phyloP scores from a whole-genome alignment of 2,797 vertebrate genomes.

The Poeciliopsis infans region DNA sequence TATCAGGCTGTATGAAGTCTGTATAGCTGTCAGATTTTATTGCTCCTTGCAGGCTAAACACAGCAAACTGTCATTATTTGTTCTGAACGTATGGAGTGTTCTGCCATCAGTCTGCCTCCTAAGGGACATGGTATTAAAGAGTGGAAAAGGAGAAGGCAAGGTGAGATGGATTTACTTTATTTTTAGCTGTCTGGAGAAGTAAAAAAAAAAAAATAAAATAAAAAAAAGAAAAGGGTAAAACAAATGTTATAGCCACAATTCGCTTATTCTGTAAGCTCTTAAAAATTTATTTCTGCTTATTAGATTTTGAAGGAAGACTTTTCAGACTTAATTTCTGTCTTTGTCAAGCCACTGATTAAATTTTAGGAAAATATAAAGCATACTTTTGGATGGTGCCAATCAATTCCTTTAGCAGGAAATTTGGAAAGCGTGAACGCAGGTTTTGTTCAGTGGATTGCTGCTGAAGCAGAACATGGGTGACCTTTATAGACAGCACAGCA shows the following conservation, averaged over 20 bases:
- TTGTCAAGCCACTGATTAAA: neutral
- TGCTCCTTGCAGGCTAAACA: constrained; percentile 11
- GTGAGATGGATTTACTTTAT: neutral
- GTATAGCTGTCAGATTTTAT: constrained; percentile 14
- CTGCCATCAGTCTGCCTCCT: neutral
- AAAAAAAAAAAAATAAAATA: no score
- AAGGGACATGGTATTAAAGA: neutral
- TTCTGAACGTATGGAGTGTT: neutral
- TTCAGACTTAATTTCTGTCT: neutral
- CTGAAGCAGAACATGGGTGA: constrained; percentile 21
- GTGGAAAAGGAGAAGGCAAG: neutral
- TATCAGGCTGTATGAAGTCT: constrained; percentile 7
- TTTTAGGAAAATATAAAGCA: neutral
- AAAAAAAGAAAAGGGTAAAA: neutral
- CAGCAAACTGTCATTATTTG: constrained; percentile 1
- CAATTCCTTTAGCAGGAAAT: constrained; percentile 9
- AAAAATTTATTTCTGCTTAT: neutral
- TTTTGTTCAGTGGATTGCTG: constrained; percentile 21
- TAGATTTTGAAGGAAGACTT: neutral
- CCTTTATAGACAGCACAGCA: constrained; percentile 31
- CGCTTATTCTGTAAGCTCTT: neutral
- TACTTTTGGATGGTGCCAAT: constrained; percentile 10
- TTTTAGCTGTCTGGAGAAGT: neutral
- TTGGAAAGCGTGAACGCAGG: neutral
- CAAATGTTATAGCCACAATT: neutral